Conservation (phyloP, 2,888 invertebrate genomes). For the Stramonita haemastoma region DNA sequence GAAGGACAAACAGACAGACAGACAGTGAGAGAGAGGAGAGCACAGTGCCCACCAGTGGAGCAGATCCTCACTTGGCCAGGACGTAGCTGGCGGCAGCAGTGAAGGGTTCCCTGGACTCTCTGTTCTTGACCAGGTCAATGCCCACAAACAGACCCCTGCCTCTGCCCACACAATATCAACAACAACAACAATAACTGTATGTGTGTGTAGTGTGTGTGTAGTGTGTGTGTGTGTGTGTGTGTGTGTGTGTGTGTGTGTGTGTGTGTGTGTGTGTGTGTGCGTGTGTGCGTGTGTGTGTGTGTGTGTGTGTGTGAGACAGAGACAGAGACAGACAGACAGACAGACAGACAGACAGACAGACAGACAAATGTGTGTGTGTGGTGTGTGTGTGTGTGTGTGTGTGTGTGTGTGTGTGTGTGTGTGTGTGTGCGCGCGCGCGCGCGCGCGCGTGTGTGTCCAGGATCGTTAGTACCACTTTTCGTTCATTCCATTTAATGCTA, state of each 20-base stretch:
- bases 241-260: too few species aligned
- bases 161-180: conserved; percentile 77
- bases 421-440: neutral
- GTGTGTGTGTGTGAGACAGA: neutral
- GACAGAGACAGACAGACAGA: neutral
- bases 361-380: too few species aligned
- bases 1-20: neutral
- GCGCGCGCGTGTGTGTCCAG: neutral
- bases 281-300: too few species aligned
- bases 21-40: neutral
- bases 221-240: too few species aligned
- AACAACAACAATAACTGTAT: too few species aligned
- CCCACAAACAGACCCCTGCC: conserved; percentile 96
- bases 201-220: too few species aligned
- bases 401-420: neutral
- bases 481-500: too few species aligned
- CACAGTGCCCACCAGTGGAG: neutral
- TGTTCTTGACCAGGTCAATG: conserved; percentile 91
- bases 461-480: too few species aligned
- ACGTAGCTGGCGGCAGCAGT: conserved; percentile 84
- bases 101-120: conserved; percentile 88
- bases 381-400: neutral
- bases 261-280: too few species aligned
- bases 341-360: neutral
- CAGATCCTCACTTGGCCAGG: conserved; percentile 66